Evolutionary conservation across 2,113 vertebrate species (phyloP).

Genomic region (Nothoprocta pentlandii): DNA sequence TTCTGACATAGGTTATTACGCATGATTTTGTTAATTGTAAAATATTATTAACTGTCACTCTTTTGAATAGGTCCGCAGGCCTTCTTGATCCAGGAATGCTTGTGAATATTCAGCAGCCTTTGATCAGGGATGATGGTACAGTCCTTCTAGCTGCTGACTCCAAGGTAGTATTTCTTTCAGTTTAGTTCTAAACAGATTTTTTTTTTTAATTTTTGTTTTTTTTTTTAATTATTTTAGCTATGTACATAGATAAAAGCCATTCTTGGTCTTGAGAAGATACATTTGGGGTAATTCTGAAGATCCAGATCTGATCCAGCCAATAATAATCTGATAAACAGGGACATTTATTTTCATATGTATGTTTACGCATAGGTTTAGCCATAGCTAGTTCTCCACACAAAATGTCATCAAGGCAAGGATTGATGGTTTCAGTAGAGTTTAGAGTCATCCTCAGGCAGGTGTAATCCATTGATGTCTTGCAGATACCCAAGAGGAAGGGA

Average conservation of each 20-base stretch:
- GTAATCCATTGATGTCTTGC: not conserved
- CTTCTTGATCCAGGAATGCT: conserved; percentile 97
- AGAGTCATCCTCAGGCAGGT: not conserved
- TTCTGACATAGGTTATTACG: not conserved
- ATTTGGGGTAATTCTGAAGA: not conserved
- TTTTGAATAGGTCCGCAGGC: conserved; percentile 83
- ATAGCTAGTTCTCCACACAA: not conserved
- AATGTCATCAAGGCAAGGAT: not conserved
- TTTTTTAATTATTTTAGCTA: not conserved
- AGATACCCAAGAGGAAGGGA: not conserved
- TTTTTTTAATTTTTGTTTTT: not conserved
- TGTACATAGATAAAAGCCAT: not conserved
- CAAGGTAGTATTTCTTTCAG: conserved; percentile 81
- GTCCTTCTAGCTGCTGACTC: conserved; percentile 90
- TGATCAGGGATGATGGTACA: conserved; percentile 94
- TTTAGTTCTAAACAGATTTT: not conserved
- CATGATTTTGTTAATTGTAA: not conserved
- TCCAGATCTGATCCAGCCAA: not conserved
- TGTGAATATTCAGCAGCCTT: conserved; percentile 97
- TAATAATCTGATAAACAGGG: not conserved
- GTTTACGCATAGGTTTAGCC: not conserved
- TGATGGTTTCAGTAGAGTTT: not conserved
- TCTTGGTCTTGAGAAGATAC: not conserved
- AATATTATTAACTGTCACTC: conserved; percentile 20
- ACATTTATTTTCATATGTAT: not conserved